Conservation (phyloP, 1,140 invertebrate species). For the Drosophila sproati region DNA sequence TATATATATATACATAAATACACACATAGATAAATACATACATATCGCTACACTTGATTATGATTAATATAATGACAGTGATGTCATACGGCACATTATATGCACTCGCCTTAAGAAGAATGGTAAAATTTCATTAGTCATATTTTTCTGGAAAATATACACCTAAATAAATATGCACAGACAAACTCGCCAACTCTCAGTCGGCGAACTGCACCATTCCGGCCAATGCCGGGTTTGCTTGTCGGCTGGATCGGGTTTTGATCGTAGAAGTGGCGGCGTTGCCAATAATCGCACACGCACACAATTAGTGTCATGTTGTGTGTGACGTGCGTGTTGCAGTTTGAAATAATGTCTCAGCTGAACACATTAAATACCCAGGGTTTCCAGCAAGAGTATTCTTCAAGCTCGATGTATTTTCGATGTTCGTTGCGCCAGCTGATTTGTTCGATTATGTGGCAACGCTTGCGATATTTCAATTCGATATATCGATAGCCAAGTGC, state of each 20-base stretch:
- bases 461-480: background rate
- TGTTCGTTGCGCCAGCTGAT: constrained; percentile 3
- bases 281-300: constrained; percentile 70
- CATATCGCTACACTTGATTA: background rate
- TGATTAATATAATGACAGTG: background rate
- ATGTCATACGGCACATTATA: background rate
- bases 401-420: background rate
- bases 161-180: too few species aligned
- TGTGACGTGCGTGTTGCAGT: background rate
- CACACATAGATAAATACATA: too few species aligned
- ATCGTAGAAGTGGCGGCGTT: constrained; percentile 49
- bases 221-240: background rate
- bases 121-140: too few species aligned
- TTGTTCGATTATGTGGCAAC: constrained; percentile 13
- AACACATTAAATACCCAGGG: constrained; percentile 10
- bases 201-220: constrained; percentile 28
- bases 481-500: constrained; percentile 9
- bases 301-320: constrained; percentile 45
- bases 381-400: background rate
- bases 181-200: constrained; percentile 6
- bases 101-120: too few species aligned
- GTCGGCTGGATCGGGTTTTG: constrained; percentile 18
- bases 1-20: too few species aligned
- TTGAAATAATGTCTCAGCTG: constrained; percentile 1
- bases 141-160: too few species aligned